Conservation (phyloP, 2,113 vertebrate species). For the Asarcornis scutulata region DNA sequence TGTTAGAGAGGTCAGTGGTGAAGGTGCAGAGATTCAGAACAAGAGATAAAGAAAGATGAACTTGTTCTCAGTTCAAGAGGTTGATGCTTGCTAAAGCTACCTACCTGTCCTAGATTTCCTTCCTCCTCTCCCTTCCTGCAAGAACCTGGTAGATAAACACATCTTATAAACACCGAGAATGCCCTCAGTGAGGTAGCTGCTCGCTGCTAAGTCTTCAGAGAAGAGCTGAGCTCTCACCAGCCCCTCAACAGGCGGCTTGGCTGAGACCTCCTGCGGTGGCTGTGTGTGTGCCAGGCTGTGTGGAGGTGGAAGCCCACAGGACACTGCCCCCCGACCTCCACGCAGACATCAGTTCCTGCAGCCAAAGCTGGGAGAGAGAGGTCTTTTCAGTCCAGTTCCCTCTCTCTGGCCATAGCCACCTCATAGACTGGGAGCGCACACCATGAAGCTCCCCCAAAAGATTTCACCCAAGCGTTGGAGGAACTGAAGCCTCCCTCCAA, state of each 20-base stretch:
- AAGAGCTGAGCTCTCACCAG: rapidly evolving
- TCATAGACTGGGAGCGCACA: rapidly evolving
- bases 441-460: neutral
- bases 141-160: neutral
- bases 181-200: neutral
- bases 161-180: neutral
- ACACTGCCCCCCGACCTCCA: neutral
- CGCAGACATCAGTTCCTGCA: neutral
- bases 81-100: neutral
- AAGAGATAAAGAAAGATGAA: neutral
- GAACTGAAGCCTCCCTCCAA: neutral
- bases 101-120: neutral
- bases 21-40: constrained; percentile 23
- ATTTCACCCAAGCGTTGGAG: neutral
- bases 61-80: neutral
- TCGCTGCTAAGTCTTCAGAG: neutral
- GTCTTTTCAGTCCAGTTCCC: neutral
- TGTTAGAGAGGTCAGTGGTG: constrained; percentile 14
- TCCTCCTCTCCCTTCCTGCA: neutral
- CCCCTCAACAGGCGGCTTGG: neutral
- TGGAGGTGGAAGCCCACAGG: neutral
- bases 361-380: neutral
- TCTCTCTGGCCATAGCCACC: neutral
- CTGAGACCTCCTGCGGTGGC: neutral
- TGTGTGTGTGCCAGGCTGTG: rapidly evolving